Base-by-base conservation (phyloP, 37 sponge, comb jelly and placozoan species). In the Ianthella basta region DNA sequence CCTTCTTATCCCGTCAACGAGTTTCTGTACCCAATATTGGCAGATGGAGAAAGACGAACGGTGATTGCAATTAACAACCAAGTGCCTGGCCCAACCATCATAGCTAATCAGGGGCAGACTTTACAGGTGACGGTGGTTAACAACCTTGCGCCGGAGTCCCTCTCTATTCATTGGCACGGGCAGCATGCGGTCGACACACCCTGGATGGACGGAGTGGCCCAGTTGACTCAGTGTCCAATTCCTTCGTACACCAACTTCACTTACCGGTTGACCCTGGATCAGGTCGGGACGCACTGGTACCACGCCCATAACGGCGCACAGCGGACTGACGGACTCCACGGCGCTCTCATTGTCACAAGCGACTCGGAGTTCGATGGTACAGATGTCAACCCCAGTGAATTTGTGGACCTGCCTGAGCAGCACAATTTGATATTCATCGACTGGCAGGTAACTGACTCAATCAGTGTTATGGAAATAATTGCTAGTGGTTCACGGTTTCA, bases 81-180 rank as follows among this genome's bases (percentile, higher is more conserved):
- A 33, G 14, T 72, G 30, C 73, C 73, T 23, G 73, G 73, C 10
- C 73, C 73, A 15, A 72, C 73, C 73, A 72, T 72, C 41, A 72
- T 72, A 37, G 73, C 14, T 34, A 37, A 40, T 13, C 8, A 72
- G 37, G 39, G 39, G 12, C 73, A 72, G 39, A 15, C 20, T 5
- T 5, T 72, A 13, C 55, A 82, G 20, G 89, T 87, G 0, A 67
- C 68, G 57, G 91, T 94, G 0, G 18, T 39, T 63, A 94, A 94
- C 57, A 55, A 84, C 4, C 87, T 94, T 12, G 73, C 39, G 19
- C 84, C 65, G 80, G 91, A 94, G 50, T 75, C 77, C 24, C 87
- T 80, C 65, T 74, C 87, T 35, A 87, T 94, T 73, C 95, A 94
- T 73, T 94, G 95, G 95, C 95, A 94, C 63, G 95, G 95, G 14